Percentiles rank a stretch among this genome's conserved stretches.
Evolutionary conservation across 2,888 invertebrate species (phyloP).

Genomic region (Drosophila dives): DNA sequence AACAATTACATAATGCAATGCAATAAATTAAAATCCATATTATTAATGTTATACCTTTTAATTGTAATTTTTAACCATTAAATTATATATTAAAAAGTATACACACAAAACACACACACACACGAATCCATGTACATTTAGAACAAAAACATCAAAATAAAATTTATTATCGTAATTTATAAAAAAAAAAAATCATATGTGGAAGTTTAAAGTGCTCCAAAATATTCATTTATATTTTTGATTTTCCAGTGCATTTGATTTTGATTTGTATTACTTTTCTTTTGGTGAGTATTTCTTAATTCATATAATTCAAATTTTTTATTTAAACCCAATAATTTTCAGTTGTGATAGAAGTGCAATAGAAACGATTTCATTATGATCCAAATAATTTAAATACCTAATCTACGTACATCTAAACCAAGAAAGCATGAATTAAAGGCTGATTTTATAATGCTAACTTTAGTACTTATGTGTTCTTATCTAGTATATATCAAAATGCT

Average conservation of each 20-base stretch:
- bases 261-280: conserved; percentile 4
- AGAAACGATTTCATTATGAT: conserved; percentile 6
- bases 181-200: conserved; percentile 38
- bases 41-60: conserved; percentile 66
- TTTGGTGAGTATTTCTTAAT: conserved; percentile 35
- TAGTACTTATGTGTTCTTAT: conserved; percentile 41
- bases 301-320: neutral
- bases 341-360: conserved; percentile 30
- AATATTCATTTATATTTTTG: conserved; percentile 11
- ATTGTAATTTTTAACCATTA: conserved; percentile 70
- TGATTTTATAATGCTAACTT: conserved; percentile 64
- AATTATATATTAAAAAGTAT: conserved; percentile 61
- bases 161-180: conserved; percentile 70
- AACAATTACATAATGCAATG: conserved; percentile 41
- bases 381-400: conserved; percentile 28
- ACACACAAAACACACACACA: conserved; percentile 36
- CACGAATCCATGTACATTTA: conserved; percentile 73
- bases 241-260: conserved; percentile 22
- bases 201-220: conserved; percentile 7
- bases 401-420: conserved; percentile 42
- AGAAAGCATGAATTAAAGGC: conserved; percentile 58
- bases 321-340: neutral
- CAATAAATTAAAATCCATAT: conserved; percentile 67
- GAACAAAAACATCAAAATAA: conserved; percentile 63
- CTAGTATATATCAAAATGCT: conserved; percentile 30